Evolutionary conservation across 2,797 vertebrate genomes (phyloP), one percentile per base, ranked within the genome.

Genomic region (Dendrocincla fuliginosa): DNA sequence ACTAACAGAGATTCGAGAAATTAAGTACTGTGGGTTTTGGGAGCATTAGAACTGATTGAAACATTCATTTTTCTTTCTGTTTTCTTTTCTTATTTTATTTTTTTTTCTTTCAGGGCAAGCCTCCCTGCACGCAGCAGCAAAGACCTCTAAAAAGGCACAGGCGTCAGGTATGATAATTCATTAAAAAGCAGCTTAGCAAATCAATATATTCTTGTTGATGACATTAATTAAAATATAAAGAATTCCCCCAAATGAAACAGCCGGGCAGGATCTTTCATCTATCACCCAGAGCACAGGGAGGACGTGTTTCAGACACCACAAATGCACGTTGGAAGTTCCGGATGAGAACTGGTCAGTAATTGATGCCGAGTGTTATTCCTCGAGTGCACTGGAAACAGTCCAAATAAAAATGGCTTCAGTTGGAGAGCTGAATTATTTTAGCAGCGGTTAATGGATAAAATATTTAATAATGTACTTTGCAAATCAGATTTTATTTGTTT

Each of bases 1-100:
- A 97, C 98, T 98, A 99, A 99, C 98, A 98, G 99, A 99, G 98
- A 98, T 99, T 98, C 98, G 98, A 99, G 99, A 99, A 99, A 99
- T 98, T 98, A 98, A 98, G 95, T 96, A 82, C 96, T 94, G 30
- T 28, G 86, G 81, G 60, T 96, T 98, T 96, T 71, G 95, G 93
- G 83, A 96, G 96, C 70, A 35, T 94, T 95, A 93, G 97, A 95
- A 80, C 96, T 81, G 95, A 95, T 81, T 61, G 94, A 97, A 97
- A 89, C 30, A 11, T 39, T 96, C 47, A 33, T 88, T 88, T 91
- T 76, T 56, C 91, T 90, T 84, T 47, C 53, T 39, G 4, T 49
- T 90, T 71, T 46, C 27, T 82, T 79, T 25, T 53, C 4, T 63
- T 50, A 17, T 9, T 10, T 15, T 11, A 5, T 18, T 37, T 28